Evolutionary conservation across 2,113 vertebrate species (phyloP).

Genomic region (Neomonachus schauinslandi): DNA sequence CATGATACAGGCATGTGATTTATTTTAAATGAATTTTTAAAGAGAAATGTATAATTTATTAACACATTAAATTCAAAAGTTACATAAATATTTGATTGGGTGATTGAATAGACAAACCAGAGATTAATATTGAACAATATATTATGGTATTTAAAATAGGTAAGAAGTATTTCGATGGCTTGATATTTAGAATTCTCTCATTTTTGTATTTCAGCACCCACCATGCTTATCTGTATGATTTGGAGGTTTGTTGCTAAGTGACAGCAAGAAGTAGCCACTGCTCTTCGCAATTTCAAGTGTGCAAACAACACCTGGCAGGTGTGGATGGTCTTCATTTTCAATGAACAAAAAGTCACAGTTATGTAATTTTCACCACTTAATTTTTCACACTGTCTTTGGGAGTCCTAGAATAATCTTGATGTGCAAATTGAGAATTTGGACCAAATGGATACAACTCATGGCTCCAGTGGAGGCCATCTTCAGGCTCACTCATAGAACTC

Average conservation of each 20-base stretch:
- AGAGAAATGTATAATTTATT: constrained; percentile 53
- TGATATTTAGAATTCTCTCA: constrained; percentile 11
- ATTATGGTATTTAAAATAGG: neutral
- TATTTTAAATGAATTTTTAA: constrained; percentile 64
- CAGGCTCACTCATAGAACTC: neutral
- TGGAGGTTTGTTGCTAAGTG: constrained; percentile 1
- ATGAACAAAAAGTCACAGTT: constrained; percentile 41
- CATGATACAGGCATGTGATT: constrained; percentile 11
- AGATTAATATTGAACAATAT: constrained; percentile 34
- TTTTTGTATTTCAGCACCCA: constrained; percentile 27
- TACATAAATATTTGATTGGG: constrained; percentile 60
- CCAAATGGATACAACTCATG: neutral
- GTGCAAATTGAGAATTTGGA: constrained; percentile 51
- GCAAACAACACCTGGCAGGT: constrained; percentile 29
- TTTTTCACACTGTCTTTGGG: constrained; percentile 14
- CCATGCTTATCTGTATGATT: constrained; percentile 35
- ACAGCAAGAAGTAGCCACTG: neutral
- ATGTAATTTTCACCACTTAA: constrained; percentile 30
- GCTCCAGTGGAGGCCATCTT: neutral
- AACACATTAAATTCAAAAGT: constrained; percentile 53
- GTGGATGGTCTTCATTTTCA: neutral
- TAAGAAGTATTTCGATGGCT: neutral
- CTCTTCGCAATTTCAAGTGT: neutral
- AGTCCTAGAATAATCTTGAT: constrained; percentile 29
- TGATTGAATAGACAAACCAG: constrained; percentile 42